Percentiles rank a stretch among this genome's conserved stretches.
These are phyloP conservation scores for Acanthosepion pharaonis DNA, from an alignment of 2,888 invertebrate genomes.

Conservation along the genomic window DNA sequence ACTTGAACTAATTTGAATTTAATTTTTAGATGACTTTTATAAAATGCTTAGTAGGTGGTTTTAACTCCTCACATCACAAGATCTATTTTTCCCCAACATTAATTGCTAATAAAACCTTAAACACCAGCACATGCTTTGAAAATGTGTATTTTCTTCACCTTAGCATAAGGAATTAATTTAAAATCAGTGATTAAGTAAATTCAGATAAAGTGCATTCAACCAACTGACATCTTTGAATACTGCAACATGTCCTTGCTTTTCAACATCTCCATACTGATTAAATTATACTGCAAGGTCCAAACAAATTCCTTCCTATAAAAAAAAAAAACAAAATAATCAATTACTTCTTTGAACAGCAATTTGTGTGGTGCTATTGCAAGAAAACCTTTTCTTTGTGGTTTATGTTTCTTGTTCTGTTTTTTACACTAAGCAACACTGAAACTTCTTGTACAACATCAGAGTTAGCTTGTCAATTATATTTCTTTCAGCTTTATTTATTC, in stretches of 20 bases:
- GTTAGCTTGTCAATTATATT: neutral
- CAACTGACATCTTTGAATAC: neutral
- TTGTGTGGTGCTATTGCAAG: neutral
- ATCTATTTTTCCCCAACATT: neutral
- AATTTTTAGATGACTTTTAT: neutral
- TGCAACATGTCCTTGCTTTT: neutral
- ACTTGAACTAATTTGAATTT: neutral
- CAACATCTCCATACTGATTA: slow-evolving; percentile 17
- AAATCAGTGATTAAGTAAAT: neutral
- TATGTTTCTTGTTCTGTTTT: neutral
- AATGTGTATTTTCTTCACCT: neutral
- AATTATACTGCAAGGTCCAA: neutral
- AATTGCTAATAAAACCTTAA: neutral
- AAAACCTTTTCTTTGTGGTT: neutral
- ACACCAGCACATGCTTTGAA: neutral
- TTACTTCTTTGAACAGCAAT: neutral
- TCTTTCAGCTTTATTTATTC: neutral
- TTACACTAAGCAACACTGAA: neutral
- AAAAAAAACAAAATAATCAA: neutral
- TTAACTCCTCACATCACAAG: neutral
- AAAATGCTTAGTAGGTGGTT: neutral
- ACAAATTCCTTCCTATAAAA: neutral
- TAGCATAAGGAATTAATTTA: neutral
- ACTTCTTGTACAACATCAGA: neutral
- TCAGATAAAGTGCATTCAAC: neutral